Conservation (phyloP, 1,140 invertebrate species). For the Hyles vespertilio region DNA sequence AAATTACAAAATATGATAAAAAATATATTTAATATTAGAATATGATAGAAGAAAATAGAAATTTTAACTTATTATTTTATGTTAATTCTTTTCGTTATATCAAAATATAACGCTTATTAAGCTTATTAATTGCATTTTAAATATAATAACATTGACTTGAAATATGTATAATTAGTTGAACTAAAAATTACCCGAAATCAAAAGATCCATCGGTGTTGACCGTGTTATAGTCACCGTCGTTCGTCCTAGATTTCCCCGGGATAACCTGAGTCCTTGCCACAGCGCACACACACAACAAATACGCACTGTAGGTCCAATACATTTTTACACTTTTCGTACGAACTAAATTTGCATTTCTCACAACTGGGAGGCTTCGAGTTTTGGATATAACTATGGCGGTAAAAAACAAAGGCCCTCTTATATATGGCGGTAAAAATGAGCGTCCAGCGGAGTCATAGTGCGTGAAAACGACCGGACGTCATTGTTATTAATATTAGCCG, state of each 20-base stretch:
- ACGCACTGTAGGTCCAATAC: slow-evolving; percentile 50
- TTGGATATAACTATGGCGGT: slow-evolving; percentile 47
- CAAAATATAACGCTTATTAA: slow-evolving; percentile 3
- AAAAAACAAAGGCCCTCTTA: slow-evolving; percentile 63
- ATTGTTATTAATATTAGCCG: slow-evolving; percentile 63
- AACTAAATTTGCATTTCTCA: slow-evolving; percentile 8
- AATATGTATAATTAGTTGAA: not conserved
- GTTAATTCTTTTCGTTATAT: not conserved
- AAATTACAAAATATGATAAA: too few relatives aligned
- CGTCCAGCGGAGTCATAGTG: slow-evolving; percentile 44
- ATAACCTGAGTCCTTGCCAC: slow-evolving; percentile 60
- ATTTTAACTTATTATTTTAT: not conserved
- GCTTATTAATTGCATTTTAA: not conserved
- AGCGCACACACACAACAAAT: slow-evolving; percentile 52
- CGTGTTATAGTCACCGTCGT: slow-evolving; percentile 75
- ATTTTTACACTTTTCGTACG: slow-evolving; percentile 39
- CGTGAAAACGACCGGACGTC: slow-evolving; percentile 69
- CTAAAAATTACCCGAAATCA: slow-evolving; percentile 76
- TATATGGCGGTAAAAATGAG: slow-evolving; percentile 66
- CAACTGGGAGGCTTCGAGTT: slow-evolving; percentile 8
- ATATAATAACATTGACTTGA: not conserved
- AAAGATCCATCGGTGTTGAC: slow-evolving; percentile 80
- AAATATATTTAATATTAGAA: not conserved
- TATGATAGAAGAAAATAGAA: too few relatives aligned
- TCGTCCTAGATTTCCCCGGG: slow-evolving; percentile 60